A percentile compares a stretch with the other conserved stretches of the same genome.
phyloP scores from a whole-genome alignment of 2,113 vertebrate genomes.

The Thymallus thymallus region DNA sequence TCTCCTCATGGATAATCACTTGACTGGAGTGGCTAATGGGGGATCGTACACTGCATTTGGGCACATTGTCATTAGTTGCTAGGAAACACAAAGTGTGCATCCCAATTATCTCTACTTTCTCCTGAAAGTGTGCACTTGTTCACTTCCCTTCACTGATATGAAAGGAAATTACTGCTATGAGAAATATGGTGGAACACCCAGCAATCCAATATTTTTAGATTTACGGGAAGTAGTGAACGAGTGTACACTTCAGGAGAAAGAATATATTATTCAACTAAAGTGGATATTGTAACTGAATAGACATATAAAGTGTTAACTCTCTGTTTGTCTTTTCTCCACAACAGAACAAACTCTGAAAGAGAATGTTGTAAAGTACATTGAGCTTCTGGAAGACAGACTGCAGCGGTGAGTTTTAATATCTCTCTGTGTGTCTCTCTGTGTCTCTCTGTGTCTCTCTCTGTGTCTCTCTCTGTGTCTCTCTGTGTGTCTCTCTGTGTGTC shows the following conservation, averaged over 20 bases:
- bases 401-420: conserved; percentile 6
- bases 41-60: too few species aligned
- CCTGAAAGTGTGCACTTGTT: too few species aligned
- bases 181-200: too few species aligned
- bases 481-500: background rate
- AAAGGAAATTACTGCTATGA: too few species aligned
- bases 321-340: conserved; percentile 8
- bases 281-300: conserved; percentile 36
- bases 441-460: background rate
- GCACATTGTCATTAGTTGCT: conserved; percentile 52
- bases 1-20: conserved; percentile 16
- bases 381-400: conserved; percentile 78
- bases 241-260: too few species aligned
- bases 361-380: conserved; percentile 76
- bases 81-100: conserved; percentile 32
- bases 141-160: too few species aligned
- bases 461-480: conserved; percentile 13
- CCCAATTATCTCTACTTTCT: too few species aligned
- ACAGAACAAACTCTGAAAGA: conserved; percentile 80
- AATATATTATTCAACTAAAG: background rate
- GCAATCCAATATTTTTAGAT: too few species aligned
- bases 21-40: too few species aligned
- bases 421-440: too few species aligned
- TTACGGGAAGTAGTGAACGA: too few species aligned
- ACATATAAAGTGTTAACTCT: conserved; percentile 2